Evolutionary conservation across 2,113 vertebrate species (phyloP).

Genomic region (Condylura cristata): DNA sequence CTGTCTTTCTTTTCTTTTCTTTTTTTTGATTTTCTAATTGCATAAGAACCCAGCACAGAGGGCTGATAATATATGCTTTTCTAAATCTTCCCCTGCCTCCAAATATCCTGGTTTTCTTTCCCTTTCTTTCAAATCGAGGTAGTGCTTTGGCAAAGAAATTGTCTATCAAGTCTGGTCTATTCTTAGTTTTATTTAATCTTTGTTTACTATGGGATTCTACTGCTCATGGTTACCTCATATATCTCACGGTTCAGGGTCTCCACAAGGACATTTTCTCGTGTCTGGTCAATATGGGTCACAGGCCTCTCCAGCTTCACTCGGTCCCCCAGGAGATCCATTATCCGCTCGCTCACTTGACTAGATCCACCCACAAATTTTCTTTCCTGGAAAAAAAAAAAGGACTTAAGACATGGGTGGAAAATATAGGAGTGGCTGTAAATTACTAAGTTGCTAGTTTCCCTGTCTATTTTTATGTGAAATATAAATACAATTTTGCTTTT

Average conservation of each 20-base stretch:
- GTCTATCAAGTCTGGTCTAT: not conserved
- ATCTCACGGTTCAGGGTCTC: slow-evolving; percentile 91
- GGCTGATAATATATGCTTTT: not conserved
- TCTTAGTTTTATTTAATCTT: not conserved
- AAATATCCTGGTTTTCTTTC: slow-evolving; percentile 4
- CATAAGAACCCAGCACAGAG: not conserved
- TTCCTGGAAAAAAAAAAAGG: slow-evolving; percentile 87
- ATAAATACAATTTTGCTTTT: not conserved
- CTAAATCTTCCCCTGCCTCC: not conserved
- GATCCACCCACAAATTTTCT: slow-evolving; percentile 96
- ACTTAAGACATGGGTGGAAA: not conserved
- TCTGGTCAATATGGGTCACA: slow-evolving; percentile 92
- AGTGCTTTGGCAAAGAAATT: not conserved
- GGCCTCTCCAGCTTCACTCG: slow-evolving; percentile 92
- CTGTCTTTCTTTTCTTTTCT: not conserved
- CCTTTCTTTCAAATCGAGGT: not conserved
- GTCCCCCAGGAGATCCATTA: slow-evolving; percentile 90
- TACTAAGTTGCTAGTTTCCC: not conserved
- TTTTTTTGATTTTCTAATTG: slow-evolving; percentile 37
- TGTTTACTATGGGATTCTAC: not conserved
- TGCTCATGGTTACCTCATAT: slow-evolving; percentile 87
- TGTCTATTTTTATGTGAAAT: not conserved
- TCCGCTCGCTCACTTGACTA: slow-evolving; percentile 93
- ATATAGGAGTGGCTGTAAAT: rapidly evolving
- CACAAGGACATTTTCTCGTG: slow-evolving; percentile 88